Evolutionary conservation across 2,797 vertebrate species (phyloP).

Genomic region (Pteronotus mesoamericanus): DNA sequence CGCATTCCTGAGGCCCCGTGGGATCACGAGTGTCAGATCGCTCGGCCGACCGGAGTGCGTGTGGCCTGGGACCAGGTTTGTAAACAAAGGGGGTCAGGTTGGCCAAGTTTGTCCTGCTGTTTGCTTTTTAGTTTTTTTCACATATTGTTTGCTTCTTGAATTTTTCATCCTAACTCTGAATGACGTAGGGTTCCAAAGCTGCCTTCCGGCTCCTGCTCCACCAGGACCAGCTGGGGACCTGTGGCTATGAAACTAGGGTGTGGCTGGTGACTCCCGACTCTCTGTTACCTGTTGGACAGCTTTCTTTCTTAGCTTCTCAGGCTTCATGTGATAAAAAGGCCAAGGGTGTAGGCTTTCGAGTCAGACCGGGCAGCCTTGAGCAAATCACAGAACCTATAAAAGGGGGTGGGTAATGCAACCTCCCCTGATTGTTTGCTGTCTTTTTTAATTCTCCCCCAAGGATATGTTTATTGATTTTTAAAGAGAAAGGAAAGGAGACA

Average conservation of each 20-base stretch:
- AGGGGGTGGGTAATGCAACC: fast-evolving
- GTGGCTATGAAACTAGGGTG: neutral
- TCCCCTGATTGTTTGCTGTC: neutral
- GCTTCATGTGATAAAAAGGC: neutral
- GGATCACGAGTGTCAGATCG: neutral
- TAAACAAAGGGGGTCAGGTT: neutral
- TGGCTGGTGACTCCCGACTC: neutral
- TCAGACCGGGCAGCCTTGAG: neutral
- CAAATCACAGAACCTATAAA: neutral
- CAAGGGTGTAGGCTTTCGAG: neutral
- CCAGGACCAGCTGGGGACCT: neutral
- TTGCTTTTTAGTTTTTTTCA: neutral
- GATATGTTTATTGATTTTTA: neutral
- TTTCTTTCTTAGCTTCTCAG: neutral
- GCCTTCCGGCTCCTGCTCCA: neutral
- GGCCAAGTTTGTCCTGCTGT: neutral
- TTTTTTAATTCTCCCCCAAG: neutral
- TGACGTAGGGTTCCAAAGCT: neutral
- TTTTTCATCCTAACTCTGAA: neutral
- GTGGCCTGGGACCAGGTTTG: fast-evolving
- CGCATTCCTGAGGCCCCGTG: neutral
- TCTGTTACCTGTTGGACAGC: neutral
- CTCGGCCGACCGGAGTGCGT: fast-evolving
- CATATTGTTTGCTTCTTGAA: neutral
- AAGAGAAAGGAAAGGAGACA: neutral